Base-by-base conservation (phyloP, 1,140 invertebrate genomes). In the Saccostrea glomerata region DNA sequence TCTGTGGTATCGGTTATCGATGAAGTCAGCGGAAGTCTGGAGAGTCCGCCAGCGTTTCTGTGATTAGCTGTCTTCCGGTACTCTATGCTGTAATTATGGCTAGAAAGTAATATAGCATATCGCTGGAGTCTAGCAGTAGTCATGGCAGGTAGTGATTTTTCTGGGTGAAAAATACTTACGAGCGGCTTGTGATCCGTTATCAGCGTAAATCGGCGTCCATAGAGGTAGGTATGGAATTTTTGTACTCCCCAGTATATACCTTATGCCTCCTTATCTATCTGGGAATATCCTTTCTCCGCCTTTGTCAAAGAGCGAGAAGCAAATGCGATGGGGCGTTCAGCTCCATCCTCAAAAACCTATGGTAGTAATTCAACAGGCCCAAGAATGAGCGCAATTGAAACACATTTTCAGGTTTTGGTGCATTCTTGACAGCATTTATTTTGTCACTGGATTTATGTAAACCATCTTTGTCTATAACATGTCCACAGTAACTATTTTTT, bases 201-300 rank as follows among this genome's bases (percentile, higher is more conserved):
- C 12, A 90, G 47, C 2, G 56, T 82, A 47, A 89, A 89, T 0
- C 66, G 63, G 36, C 90, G 82, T 17, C 86, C 88, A 92, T 92
- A 95, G 6, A 96, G 84, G 90, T 95, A 96, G 54, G 95, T 89
- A 55, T 96, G 93, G 92, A 96, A 96, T 92, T 95, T 95, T 82
- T 94, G 92, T 5, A 96, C 92, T 11, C 94, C 95, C 58, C 58
- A 88, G n/a, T 84, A 60, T 77, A 96, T 94, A 0, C 86, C 94
- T 30, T 95, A 90, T 12, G 94, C 89, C 90, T 96, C 95, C 86
- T 95, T 96, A 90, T 96, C 95, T 30, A 95, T 96, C 88, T 94
- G 92, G 13, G 93, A 88, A 90, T 94, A 96, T 63, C 93, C 91
- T 95, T 95, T 89, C 88, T 94, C 0, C 95, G 94, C 84, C 70